phyloP scores from a whole-genome alignment of 1,140 invertebrate genomes.

The Trichogramma pretiosum region DNA sequence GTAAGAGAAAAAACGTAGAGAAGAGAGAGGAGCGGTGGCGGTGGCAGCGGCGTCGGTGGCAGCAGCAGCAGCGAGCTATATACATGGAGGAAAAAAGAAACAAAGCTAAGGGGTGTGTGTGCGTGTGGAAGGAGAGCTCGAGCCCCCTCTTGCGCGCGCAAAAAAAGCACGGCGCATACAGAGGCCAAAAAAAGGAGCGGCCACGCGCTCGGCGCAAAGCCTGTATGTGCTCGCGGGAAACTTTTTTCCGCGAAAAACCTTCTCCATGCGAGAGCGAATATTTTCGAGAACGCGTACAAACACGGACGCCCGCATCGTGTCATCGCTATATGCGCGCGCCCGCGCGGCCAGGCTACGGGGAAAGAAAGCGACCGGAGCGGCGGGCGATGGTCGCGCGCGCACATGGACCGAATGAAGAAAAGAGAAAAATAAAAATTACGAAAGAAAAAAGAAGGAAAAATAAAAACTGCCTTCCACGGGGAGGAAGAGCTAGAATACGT shows the following conservation, averaged over 20 bases:
- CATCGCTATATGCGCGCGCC: conserved; percentile 3
- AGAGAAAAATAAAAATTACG: too few species aligned
- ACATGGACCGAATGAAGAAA: neutral
- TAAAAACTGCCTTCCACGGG: conserved; percentile 13
- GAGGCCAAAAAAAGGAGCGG: neutral
- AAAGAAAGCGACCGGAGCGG: neutral
- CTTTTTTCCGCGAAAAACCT: conserved; percentile 18
- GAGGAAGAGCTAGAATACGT: too few species aligned
- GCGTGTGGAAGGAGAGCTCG: conserved; percentile 1
- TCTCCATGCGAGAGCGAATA: conserved; percentile 18
- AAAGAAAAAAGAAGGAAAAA: conserved; percentile 15
- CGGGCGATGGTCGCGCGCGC: neutral
- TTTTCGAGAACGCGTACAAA: conserved; percentile 13
- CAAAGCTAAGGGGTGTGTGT: neutral
- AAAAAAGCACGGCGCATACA: conserved; percentile 11
- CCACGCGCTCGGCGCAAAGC: too few species aligned
- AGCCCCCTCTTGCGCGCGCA: neutral
- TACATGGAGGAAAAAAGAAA: neutral
- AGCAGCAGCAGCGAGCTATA: neutral
- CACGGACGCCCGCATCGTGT: neutral
- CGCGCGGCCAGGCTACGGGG: neutral
- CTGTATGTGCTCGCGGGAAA: conserved; percentile 11
- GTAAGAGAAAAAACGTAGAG: conserved; percentile 12
- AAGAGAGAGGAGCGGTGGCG: conserved; percentile 13
- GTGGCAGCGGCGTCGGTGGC: conserved; percentile 2